These are phyloP conservation scores for Simalia tracyae DNA, from an alignment of 2,797 vertebrate genomes.

Conservation along the genomic window DNA sequence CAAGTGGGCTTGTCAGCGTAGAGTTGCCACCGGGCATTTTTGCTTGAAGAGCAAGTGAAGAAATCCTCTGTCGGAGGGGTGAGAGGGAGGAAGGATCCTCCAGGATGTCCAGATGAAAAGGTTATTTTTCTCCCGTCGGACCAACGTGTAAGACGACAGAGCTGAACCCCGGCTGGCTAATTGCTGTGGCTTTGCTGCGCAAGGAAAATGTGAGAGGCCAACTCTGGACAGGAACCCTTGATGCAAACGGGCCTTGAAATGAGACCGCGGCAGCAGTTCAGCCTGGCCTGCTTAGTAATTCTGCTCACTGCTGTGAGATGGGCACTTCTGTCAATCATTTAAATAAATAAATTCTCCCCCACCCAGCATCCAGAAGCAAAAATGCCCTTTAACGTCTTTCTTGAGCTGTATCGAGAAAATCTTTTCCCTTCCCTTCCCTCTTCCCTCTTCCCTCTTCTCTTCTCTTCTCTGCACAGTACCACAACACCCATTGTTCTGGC, in stretches of 20 bases:
- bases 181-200: background rate
- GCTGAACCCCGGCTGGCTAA: background rate
- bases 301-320: no score
- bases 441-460: no score
- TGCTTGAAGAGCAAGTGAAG: background rate
- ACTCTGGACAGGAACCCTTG: background rate
- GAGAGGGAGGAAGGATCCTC: no score
- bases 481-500: no score
- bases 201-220: background rate
- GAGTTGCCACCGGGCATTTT: slow-evolving; percentile 42
- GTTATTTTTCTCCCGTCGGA: background rate
- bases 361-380: no score
- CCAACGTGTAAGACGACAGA: background rate
- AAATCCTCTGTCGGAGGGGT: no score
- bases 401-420: no score
- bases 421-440: no score
- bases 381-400: no score
- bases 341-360: no score
- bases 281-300: background rate
- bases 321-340: no score
- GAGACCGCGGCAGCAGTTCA: background rate
- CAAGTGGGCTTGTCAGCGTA: slow-evolving; percentile 39
- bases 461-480: no score
- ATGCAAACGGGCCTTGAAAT: background rate
- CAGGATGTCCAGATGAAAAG: background rate